A percentile compares a stretch with the other conserved stretches of the same genome.
These are phyloP conservation scores for Lytechinus variegatus DNA, from an alignment of 35 echinoderm and acorn worm genomes.

Conservation along the genomic window DNA sequence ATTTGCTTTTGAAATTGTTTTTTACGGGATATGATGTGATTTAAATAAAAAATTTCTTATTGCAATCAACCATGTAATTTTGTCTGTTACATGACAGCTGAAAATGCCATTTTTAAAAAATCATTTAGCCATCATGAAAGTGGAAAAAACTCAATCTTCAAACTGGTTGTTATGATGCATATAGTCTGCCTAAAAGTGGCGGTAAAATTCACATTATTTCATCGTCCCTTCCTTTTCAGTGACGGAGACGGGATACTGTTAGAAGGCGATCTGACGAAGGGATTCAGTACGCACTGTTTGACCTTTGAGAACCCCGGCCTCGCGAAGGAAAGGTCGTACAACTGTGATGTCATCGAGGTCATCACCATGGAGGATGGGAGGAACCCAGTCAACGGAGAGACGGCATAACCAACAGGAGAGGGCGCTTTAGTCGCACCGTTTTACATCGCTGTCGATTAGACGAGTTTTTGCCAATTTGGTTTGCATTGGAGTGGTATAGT, in stretches of 20 bases:
- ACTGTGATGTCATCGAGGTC: slow-evolving; percentile 84
- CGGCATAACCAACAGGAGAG: neutral
- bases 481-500: too few relatives aligned
- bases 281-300: slow-evolving; percentile 62
- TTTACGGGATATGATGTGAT: too few relatives aligned
- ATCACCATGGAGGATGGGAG: slow-evolving; percentile 72
- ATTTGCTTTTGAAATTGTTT: too few relatives aligned
- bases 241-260: slow-evolving; percentile 84
- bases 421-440: neutral
- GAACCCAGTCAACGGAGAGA: slow-evolving; percentile 22
- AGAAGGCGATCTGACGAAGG: slow-evolving; percentile 79
- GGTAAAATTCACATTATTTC: neutral
- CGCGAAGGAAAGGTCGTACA: slow-evolving; percentile 60
- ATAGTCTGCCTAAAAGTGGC: too few relatives aligned
- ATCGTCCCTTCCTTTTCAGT: slow-evolving; percentile 55
- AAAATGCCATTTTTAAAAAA: too few relatives aligned
- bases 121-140: too few relatives aligned
- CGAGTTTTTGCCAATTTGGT: too few relatives aligned
- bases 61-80: too few relatives aligned
- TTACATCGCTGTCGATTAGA: neutral
- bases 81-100: too few relatives aligned
- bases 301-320: slow-evolving; percentile 90
- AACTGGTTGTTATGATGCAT: too few relatives aligned
- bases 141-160: too few relatives aligned
- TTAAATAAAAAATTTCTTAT: too few relatives aligned